Percentiles rank a stretch among this genome's conserved stretches.
phyloP scores from a whole-genome alignment of 64 coral and sea anemone genomes.

The Trachythela sp. region DNA sequence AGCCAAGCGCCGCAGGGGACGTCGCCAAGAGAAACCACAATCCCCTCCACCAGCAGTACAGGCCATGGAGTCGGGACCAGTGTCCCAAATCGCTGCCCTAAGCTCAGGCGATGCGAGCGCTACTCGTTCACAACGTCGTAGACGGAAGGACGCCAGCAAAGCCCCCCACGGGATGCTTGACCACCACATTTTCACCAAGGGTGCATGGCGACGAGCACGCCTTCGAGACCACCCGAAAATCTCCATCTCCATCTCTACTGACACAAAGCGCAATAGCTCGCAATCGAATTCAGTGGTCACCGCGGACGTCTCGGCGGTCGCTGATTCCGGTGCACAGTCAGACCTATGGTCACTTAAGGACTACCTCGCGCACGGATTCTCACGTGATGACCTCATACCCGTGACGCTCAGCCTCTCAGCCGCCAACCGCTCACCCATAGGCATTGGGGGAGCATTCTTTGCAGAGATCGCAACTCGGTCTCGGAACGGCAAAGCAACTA shows the following conservation, averaged over 20 bases:
- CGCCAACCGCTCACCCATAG: conserved; percentile 56
- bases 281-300: no score
- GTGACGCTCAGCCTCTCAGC: conserved; percentile 41
- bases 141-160: background rate
- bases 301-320: conserved; percentile 54
- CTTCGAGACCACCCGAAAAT: no score
- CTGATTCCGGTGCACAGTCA: conserved; percentile 57
- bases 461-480: conserved; percentile 2
- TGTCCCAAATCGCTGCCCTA: conserved; percentile 45
- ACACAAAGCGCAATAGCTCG: no score
- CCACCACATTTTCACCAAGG: conserved; percentile 57
- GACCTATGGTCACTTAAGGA: conserved; percentile 57
- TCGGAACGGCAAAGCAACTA: background rate
- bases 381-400: conserved; percentile 34
- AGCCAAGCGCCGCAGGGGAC: background rate
- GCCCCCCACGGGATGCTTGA: conserved; percentile 24
- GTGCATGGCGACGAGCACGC: conserved; percentile 45
- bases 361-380: conserved; percentile 53
- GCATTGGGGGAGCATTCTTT: conserved; percentile 58
- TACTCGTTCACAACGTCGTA: no score
- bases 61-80: conserved; percentile 38
- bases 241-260: no score
- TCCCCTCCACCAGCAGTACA: conserved; percentile 2
- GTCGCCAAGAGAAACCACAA: background rate
- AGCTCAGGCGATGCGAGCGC: background rate